phyloP scores from a whole-genome alignment of 2,797 vertebrate species.

The Betta splendens region DNA sequence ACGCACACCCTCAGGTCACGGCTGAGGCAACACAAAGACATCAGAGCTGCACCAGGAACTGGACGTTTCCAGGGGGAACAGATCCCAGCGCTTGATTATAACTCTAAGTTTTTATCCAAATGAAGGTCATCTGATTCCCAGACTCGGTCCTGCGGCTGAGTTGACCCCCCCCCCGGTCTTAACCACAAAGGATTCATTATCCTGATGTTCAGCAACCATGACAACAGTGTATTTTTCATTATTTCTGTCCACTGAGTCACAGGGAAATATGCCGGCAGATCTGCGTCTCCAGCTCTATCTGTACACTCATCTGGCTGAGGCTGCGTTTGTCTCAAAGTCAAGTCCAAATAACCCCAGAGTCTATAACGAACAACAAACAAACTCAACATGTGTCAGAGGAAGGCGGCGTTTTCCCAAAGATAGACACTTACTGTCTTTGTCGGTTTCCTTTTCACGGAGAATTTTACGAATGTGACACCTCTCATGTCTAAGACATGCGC shows the following conservation, averaged over 20 bases:
- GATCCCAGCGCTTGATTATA: neutral
- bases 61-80: neutral
- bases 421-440: constrained; percentile 15
- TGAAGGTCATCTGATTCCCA: constrained; percentile 52
- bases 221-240: constrained; percentile 60
- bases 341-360: constrained; percentile 3
- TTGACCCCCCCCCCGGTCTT: neutral
- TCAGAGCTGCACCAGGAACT: neutral
- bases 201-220: constrained; percentile 42
- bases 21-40: constrained; percentile 1
- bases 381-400: constrained; percentile 32
- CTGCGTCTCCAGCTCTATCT: constrained; percentile 20
- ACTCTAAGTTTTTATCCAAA: constrained; percentile 14
- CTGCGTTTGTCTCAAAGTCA: neutral
- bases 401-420: constrained; percentile 39
- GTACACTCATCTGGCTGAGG: neutral
- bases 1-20: constrained; percentile 12
- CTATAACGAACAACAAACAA: constrained; percentile 22
- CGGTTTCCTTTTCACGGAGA: constrained; percentile 57
- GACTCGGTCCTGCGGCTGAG: constrained; percentile 29
- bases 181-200: constrained; percentile 62
- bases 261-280: constrained; percentile 21
- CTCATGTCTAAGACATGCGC: constrained; percentile 46
- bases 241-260: constrained; percentile 63
- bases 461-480: constrained; percentile 68